These are phyloP conservation scores for Lethenteron camtschaticum DNA, from an alignment of 2,113 vertebrate species.

Conservation along the genomic window DNA sequence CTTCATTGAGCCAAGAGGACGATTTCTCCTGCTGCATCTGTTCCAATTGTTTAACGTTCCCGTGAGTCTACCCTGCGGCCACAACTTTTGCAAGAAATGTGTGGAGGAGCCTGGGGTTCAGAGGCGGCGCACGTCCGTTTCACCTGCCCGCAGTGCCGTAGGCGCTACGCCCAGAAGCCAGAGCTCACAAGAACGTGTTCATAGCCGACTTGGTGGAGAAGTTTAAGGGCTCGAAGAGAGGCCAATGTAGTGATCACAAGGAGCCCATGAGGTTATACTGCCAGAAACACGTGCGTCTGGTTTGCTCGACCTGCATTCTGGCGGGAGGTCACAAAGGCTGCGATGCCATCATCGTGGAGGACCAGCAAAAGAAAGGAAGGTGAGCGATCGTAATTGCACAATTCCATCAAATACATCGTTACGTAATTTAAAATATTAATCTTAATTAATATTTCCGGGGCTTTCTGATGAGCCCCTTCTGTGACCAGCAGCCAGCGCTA, in stretches of 20 bases:
- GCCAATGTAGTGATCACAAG: neutral
- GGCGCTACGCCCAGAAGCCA: neutral
- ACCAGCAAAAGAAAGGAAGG: no score
- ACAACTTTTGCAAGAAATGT: constrained; percentile 37
- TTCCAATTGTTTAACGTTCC: constrained; percentile 17
- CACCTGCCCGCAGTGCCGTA: neutral
- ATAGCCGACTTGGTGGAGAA: constrained; percentile 1
- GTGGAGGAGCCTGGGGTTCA: constrained; percentile 9
- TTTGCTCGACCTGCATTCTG: neutral
- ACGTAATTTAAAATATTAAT: no score
- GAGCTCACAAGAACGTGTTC: neutral
- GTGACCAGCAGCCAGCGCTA: no score
- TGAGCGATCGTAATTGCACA: no score
- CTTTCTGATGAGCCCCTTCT: no score
- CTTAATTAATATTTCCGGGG: no score
- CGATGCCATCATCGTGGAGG: no score
- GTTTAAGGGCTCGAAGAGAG: neutral
- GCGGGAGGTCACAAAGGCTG: neutral
- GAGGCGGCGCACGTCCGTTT: neutral
- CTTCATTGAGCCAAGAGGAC: no score
- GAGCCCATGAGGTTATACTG: neutral
- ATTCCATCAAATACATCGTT: no score
- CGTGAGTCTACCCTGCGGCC: constrained; percentile 27
- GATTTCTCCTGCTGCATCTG: constrained; percentile 25
- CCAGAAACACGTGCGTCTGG: neutral